phyloP scores from a whole-genome alignment of 2,888 invertebrate genomes.

The Pyrrhosoma nymphula region DNA sequence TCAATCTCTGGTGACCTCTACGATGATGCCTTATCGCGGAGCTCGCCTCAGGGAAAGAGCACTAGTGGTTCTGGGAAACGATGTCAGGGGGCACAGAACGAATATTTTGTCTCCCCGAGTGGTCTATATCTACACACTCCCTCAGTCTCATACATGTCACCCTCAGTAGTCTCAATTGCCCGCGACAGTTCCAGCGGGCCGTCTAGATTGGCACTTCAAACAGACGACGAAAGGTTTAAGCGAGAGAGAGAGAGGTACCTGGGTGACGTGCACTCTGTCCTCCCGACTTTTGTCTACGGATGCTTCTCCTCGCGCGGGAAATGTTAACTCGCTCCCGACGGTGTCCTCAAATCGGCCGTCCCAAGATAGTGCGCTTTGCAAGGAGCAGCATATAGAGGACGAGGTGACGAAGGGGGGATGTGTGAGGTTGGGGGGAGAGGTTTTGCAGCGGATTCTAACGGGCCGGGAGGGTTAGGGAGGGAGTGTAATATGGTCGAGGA shows the following conservation, averaged over 20 bases:
- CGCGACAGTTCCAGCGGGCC: not conserved
- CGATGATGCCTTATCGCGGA: too few relatives aligned
- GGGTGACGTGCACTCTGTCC: not conserved
- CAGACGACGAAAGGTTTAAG: not conserved
- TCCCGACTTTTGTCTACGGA: not conserved
- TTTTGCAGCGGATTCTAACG: not conserved
- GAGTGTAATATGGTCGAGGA: slow-evolving; percentile 8
- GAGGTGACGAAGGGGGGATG: not conserved
- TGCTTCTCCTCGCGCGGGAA: not conserved
- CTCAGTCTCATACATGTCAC: too few relatives aligned
- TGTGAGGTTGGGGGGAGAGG: too few relatives aligned
- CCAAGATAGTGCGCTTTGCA: not conserved
- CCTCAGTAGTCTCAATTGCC: not conserved
- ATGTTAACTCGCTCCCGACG: not conserved
- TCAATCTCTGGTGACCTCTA: too few relatives aligned
- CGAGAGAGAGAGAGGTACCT: not conserved
- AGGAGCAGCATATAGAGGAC: not conserved
- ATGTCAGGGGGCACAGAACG: not conserved
- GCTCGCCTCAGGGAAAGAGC: too few relatives aligned
- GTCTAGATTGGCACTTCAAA: not conserved
- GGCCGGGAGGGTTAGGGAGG: not conserved
- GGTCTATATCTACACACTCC: not conserved
- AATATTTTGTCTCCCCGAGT: not conserved
- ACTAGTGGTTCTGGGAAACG: not conserved
- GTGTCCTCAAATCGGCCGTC: not conserved